Evolutionary conservation across 2,888 invertebrate genomes (phyloP).

Genomic region (Bombyx huttoni): DNA sequence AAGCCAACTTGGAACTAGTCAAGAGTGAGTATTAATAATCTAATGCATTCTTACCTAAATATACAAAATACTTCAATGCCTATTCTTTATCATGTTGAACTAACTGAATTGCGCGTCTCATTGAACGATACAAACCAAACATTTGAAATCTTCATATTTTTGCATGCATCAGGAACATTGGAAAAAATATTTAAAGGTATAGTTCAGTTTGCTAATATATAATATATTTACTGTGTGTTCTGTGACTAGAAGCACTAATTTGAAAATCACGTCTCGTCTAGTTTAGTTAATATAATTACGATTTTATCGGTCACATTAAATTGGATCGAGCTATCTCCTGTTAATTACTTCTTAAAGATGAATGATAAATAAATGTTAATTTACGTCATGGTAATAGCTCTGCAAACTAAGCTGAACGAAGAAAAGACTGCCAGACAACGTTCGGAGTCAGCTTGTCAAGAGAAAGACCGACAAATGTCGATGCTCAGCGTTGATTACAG

Average conservation of each 20-base stretch:
- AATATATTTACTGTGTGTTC: slow-evolving; percentile 9
- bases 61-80: slow-evolving; percentile 20
- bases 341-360: no score
- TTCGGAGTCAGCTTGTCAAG: slow-evolving; percentile 89
- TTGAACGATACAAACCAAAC: slow-evolving; percentile 30
- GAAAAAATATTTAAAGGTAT: slow-evolving; percentile 79
- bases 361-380: no score
- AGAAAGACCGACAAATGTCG: slow-evolving; percentile 94
- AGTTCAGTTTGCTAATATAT: slow-evolving; percentile 54
- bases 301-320: no score
- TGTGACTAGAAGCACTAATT: slow-evolving; percentile 7
- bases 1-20: slow-evolving; percentile 92
- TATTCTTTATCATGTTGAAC: slow-evolving; percentile 24
- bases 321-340: no score
- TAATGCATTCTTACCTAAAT: slow-evolving; percentile 4
- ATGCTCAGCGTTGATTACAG: slow-evolving; percentile 95
- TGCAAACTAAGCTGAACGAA: slow-evolving; percentile 92
- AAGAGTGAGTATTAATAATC: slow-evolving; percentile 76
- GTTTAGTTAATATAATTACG: no score
- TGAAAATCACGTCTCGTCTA: background rate
- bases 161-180: slow-evolving; percentile 77
- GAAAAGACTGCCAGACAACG: slow-evolving; percentile 90
- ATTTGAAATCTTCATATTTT: slow-evolving; percentile 52
- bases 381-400: slow-evolving; percentile 65
- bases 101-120: slow-evolving; percentile 23